These are phyloP conservation scores for Tinea semifulvella DNA, from an alignment of 2,888 invertebrate species.

Conservation along the genomic window DNA sequence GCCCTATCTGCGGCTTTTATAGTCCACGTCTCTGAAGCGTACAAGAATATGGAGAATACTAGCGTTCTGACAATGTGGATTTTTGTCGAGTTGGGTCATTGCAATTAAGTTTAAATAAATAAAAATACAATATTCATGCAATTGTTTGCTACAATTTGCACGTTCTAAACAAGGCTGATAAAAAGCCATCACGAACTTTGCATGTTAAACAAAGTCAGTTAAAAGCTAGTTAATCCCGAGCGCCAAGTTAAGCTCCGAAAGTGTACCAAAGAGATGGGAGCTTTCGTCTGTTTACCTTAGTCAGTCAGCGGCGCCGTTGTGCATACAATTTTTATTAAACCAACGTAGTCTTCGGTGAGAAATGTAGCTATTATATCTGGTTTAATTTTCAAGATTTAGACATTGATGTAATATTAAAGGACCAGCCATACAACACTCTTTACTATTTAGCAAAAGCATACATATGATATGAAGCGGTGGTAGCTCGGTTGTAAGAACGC, in stretches of 20 bases:
- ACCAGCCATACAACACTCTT: too few species aligned
- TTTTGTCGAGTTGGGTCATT: too few species aligned
- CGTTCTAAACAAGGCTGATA: not conserved
- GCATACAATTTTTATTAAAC: conserved; percentile 20
- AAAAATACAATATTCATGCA: not conserved
- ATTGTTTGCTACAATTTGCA: not conserved
- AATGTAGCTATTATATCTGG: not conserved
- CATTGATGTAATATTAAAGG: too few species aligned
- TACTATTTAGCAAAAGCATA: too few species aligned
- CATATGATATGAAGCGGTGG: too few species aligned
- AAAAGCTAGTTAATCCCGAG: conserved; percentile 39
- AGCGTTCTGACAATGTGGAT: too few species aligned
- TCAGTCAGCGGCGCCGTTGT: conserved; percentile 26
- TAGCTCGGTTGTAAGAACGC: too few species aligned
- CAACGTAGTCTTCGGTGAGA: not conserved
- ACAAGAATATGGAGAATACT: too few species aligned
- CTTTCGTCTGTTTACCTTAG: conserved; percentile 29
- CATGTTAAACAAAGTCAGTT: conserved; percentile 30
- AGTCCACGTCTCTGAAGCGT: too few species aligned
- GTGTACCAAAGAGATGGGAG: conserved; percentile 31
- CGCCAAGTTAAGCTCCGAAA: conserved; percentile 35
- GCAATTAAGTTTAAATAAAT: not conserved
- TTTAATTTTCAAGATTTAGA: not conserved
- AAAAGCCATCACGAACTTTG: conserved; percentile 21
- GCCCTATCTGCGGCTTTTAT: too few species aligned